Percentiles rank a stretch among this genome's conserved stretches.
Evolutionary conservation across 92 coral and sea anemone genomes (phyloP).

Genomic region (Porites evermanni): DNA sequence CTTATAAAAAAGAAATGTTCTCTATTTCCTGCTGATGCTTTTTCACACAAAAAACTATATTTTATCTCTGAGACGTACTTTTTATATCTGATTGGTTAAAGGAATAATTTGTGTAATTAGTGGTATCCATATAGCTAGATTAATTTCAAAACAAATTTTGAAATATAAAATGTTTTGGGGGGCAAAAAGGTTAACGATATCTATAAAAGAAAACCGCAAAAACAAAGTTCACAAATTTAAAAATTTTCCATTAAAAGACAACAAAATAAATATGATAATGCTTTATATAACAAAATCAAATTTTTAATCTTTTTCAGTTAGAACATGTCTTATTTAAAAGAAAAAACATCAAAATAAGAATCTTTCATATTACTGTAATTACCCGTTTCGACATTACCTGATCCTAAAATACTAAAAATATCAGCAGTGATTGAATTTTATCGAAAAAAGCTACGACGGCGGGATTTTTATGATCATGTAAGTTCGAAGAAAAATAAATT

Average conservation of each 20-base stretch:
- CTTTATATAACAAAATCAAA: neutral
- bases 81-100: neutral
- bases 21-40: slow-evolving; percentile 13
- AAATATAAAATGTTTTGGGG: slow-evolving; percentile 11
- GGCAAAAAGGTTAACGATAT: slow-evolving; percentile 33
- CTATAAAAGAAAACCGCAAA: slow-evolving; percentile 1
- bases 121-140: neutral
- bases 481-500: neutral
- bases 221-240: slow-evolving; percentile 30
- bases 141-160: slow-evolving; percentile 29
- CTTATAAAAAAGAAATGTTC: neutral
- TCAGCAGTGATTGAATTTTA: neutral
- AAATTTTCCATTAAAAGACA: slow-evolving; percentile 13
- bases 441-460: too few relatives aligned
- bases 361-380: neutral
- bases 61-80: neutral
- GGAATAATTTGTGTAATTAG: slow-evolving; percentile 4
- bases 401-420: neutral
- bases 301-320: neutral
- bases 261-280: neutral
- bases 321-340: neutral
- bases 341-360: neutral
- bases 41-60: neutral
- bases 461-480: neutral
- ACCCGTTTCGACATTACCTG: neutral